Evolutionary conservation across 2,888 invertebrate genomes (phyloP), one percentile per base, ranked within the genome.

Genomic region (Eupithecia subfuscata): DNA sequence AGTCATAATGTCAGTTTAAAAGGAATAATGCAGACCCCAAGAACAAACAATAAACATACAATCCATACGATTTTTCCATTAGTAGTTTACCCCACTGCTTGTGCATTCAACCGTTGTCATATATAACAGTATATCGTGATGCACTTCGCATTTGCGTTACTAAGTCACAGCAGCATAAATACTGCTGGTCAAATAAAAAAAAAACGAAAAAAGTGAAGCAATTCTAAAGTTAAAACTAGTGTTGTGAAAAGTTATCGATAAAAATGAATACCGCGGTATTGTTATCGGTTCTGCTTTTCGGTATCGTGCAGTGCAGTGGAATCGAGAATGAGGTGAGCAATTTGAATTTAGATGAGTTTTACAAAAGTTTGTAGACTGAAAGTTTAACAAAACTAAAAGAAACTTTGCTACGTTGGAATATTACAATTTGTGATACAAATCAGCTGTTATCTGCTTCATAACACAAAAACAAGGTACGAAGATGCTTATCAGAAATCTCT

Each of bases 211-310:
- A 74, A 79, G 82, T 83, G 82, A 75, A 75, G 74, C 79, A 80
- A 75, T 74, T 75, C 70, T 75, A 73, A 75, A 84, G 90, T 91
- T 89, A 78, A 71, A 73, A 65, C 69, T 83, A 88, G 93, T 93
- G 93, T 83, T 88, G 93, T 94, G 93, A 78, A 69, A 73, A 78
- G 74, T 52, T 64, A 75, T 75, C 77, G 67, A 80, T 74, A 70
- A 92, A 85, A 85, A 94, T 94, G 94, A 93, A 91, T 86, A 84
- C 78, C 87, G 89, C 87, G 77, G 82, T 90, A 82, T 80, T 93
- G 79, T 85, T 94, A 81, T 86, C 91, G 80, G 85, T 94, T 84
- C 84, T 93, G 82, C 86, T 94, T 78, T 86, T 94, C 82, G 94
- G 94, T 78, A 90, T 93, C 86, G 93, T 87, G 79, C 86, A 84